Conservation (phyloP, 2,113 vertebrate species). For the Taxidea taxus region DNA sequence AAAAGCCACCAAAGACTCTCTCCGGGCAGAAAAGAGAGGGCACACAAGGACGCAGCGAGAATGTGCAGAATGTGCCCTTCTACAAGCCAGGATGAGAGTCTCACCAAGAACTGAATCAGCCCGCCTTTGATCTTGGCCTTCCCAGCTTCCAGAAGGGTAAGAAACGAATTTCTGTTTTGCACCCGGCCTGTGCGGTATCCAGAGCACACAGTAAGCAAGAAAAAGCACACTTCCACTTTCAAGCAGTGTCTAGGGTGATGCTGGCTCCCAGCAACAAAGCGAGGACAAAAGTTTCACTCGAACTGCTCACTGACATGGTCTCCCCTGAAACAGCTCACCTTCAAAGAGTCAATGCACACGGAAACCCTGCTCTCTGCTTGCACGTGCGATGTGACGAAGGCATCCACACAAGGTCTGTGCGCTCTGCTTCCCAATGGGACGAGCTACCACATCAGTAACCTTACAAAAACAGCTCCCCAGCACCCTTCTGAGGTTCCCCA, state of each 20-base stretch:
- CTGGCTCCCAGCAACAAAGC: not conserved
- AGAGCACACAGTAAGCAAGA: not conserved
- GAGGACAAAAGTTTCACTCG: not conserved
- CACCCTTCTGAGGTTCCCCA: not conserved
- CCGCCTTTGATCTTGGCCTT: not conserved
- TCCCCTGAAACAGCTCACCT: not conserved
- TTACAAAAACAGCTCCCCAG: not conserved
- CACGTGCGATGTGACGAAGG: not conserved
- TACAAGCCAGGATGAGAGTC: not conserved
- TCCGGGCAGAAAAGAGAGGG: no score
- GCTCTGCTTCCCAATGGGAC: not conserved
- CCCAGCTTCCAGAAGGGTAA: not conserved
- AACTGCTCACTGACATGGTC: not conserved
- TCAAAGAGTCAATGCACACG: not conserved
- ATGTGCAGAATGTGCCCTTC: accelerated
- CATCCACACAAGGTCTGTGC: not conserved
- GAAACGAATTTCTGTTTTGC: not conserved
- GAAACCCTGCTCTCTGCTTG: accelerated
- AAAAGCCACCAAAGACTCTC: not conserved
- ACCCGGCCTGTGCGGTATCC: not conserved
- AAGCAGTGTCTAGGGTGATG: not conserved
- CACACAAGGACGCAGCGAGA: not conserved
- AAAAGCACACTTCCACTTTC: not conserved
- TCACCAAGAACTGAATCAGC: not conserved
- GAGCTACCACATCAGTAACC: not conserved